These are phyloP conservation scores for Pantherophis vulpinus DNA, from an alignment of 2,797 vertebrate genomes.

Conservation along the genomic window DNA sequence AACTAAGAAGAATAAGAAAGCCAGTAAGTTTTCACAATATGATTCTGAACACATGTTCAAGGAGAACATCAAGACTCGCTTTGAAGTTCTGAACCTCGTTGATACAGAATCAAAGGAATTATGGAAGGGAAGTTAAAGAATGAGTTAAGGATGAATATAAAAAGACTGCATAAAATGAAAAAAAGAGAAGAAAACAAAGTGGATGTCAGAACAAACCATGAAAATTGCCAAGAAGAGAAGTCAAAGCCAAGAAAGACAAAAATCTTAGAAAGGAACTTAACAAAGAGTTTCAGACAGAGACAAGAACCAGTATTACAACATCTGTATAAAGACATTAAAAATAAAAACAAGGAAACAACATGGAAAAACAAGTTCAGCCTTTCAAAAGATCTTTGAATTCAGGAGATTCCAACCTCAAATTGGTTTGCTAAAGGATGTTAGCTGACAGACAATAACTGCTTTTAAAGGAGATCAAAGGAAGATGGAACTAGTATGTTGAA, in stretches of 20 bases:
- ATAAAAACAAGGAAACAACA: neutral
- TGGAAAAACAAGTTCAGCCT: neutral
- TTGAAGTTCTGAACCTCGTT: neutral
- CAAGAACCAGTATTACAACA: neutral
- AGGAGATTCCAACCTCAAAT: neutral
- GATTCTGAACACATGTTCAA: neutral
- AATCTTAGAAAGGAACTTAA: neutral
- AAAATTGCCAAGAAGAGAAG: neutral
- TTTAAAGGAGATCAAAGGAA: neutral
- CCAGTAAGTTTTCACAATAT: neutral
- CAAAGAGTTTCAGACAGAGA: neutral
- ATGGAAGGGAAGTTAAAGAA: neutral
- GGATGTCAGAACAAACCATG: neutral
- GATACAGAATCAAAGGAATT: neutral
- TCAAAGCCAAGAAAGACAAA: neutral
- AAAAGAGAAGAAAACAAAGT: neutral
- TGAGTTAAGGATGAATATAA: neutral
- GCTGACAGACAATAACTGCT: neutral
- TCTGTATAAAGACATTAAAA: neutral
- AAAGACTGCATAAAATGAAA: neutral
- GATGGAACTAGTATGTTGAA: neutral
- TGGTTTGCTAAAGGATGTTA: neutral
- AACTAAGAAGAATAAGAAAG: neutral
- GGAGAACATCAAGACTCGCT: neutral
- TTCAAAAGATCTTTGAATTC: neutral